These are phyloP conservation scores for Polymixis flavicincta DNA, from an alignment of 2,888 invertebrate species.

Conservation along the genomic window DNA sequence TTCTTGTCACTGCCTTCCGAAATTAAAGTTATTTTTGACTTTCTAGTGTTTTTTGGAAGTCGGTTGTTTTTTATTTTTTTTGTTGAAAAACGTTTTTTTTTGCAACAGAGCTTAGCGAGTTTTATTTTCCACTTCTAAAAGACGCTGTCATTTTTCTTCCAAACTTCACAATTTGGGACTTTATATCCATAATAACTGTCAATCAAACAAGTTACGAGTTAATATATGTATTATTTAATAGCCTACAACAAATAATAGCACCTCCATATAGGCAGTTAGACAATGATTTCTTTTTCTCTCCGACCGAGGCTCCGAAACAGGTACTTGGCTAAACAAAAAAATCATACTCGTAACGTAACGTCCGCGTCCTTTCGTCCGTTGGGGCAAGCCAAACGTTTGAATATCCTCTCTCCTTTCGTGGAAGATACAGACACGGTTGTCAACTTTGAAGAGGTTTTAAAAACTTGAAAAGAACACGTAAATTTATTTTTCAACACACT, in stretches of 20 bases:
- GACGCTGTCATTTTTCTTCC: not conserved
- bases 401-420: conserved; percentile 19
- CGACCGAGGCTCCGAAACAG: conserved; percentile 26
- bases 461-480: not conserved
- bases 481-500: too few relatives aligned
- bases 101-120: too few relatives aligned
- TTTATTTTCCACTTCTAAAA: too few relatives aligned
- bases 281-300: conserved; percentile 31
- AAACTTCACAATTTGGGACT: not conserved
- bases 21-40: too few relatives aligned
- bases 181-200: not conserved
- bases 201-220: not conserved
- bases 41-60: too few relatives aligned
- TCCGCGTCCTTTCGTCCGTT: conserved; percentile 45
- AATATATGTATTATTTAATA: conserved; percentile 15
- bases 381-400: conserved; percentile 14
- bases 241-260: conserved; percentile 13
- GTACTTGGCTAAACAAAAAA: conserved; percentile 44
- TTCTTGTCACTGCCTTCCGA: too few relatives aligned
- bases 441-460: not conserved
- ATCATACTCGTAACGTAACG: conserved; percentile 31
- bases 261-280: not conserved
- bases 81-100: too few relatives aligned
- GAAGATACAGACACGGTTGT: conserved; percentile 14
- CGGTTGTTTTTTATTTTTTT: too few relatives aligned